Base-by-base conservation (phyloP, 2,113 vertebrate species). In the Anseranas semipalmata region DNA sequence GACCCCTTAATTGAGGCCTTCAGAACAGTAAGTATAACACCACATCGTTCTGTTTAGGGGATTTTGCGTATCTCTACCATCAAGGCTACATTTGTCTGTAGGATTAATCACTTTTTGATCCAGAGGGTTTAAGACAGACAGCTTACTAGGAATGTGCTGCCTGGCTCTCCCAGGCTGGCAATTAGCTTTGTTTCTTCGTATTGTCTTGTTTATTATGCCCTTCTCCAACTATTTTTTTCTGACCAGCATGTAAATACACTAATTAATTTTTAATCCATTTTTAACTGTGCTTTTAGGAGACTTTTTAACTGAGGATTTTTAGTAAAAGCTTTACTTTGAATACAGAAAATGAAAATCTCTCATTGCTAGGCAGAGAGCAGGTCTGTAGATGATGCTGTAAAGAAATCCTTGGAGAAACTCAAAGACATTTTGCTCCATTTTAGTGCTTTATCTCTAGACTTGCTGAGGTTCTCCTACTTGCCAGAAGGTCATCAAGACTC, bases 31-130 rank as follows among this genome's bases (percentile, higher is more conserved):
- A 96, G 96, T 91, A 7, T 48, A 93, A 96, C 96, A 89, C 77
- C 30, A 6, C 89, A 62, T 25, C 0, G 1, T 86, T 89, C 80
- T 94, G 89, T 93, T 96, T 94, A 96, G 65, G 94, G 96, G 96
- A 96, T 96, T 96, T 96, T 91, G 94, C 7, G 74, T 95, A 95
- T 95, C 93, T 96, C 81, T 79, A 89, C 93, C 81, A 96, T 96
- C 95, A 95, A 96, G 96, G 95, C 96, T 96, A 96, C 94, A 89
- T 96, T 91, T 95, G 96, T 95, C 95, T 94, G 94, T 28, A 85
- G 95, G 96, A 96, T 95, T 96, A 97, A 97, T 95, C 96, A 94
- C 95, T 95, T 97, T 96, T 96, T 96, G 96, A 97, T 97, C 96
- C 90, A 89, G 89, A 91, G 96, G 93, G 95, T 97, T 97, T 97